phyloP scores from a whole-genome alignment of 2,888 invertebrate species.

The Amphipoea oculea region DNA sequence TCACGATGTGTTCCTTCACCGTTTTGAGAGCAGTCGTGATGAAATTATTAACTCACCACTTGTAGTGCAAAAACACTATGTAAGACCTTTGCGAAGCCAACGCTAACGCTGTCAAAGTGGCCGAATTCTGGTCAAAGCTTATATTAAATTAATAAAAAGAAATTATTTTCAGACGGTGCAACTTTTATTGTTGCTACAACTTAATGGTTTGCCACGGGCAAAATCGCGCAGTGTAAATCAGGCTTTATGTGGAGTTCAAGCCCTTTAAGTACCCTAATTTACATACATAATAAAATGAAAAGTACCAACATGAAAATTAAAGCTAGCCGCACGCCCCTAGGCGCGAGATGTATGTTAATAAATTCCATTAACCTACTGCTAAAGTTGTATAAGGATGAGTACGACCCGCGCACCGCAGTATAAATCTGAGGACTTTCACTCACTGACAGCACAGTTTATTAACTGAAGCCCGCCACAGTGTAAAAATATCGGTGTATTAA shows the following conservation, averaged over 20 bases:
- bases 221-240: not conserved
- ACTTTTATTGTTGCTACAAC: not conserved
- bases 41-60: not conserved
- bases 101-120: not conserved
- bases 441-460: constrained; percentile 77
- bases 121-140: not conserved
- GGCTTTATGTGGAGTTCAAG: not conserved
- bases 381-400: constrained; percentile 76
- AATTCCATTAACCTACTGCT: constrained; percentile 75
- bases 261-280: constrained; percentile 4
- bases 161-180: not conserved
- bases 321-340: constrained; percentile 54
- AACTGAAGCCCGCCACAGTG: constrained; percentile 69
- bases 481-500: constrained; percentile 58
- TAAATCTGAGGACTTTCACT: constrained; percentile 81
- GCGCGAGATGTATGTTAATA: constrained; percentile 73
- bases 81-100: not conserved
- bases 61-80: not conserved
- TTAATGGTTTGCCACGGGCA: too few relatives aligned
- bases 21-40: too few relatives aligned
- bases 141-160: not conserved
- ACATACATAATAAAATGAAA: constrained; percentile 29
- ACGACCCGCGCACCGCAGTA: constrained; percentile 64
- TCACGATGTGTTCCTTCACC: too few relatives aligned
- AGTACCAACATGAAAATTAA: constrained; percentile 22